These are phyloP conservation scores for Melanerpes formicivorus DNA, from an alignment of 2,113 vertebrate species.

Conservation along the genomic window DNA sequence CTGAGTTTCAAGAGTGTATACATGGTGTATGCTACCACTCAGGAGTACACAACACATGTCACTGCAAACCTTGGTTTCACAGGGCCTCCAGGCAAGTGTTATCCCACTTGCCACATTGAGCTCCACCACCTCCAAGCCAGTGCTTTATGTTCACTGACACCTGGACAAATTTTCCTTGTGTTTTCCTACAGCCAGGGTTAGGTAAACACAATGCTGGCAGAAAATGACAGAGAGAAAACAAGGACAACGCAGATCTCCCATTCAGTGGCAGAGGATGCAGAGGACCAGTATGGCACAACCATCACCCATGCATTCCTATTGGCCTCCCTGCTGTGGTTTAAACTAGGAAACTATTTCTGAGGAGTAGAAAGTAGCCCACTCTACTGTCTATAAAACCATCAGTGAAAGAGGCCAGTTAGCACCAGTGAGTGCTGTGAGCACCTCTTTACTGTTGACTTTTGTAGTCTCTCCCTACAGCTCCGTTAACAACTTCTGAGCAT, in stretches of 20 bases:
- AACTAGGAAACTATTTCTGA: background rate
- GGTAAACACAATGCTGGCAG: background rate
- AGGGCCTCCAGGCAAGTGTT: background rate
- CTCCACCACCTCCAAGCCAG: background rate
- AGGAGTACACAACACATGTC: background rate
- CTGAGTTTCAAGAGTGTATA: background rate
- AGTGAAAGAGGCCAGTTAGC: background rate
- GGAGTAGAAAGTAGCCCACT: background rate
- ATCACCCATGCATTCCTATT: background rate
- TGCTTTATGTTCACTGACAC: background rate
- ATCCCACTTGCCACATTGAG: background rate
- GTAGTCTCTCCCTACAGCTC: background rate
- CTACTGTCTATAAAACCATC: background rate
- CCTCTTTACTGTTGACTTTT: background rate
- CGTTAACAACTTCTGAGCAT: background rate
- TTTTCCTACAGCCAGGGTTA: background rate
- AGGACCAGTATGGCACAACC: background rate
- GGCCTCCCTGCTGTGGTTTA: background rate
- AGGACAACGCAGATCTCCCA: accelerated
- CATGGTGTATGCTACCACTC: too few relatives aligned
- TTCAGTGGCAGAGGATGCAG: background rate
- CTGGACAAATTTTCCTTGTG: background rate
- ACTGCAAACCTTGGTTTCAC: background rate
- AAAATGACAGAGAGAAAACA: background rate
- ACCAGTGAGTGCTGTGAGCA: background rate